These are phyloP conservation scores for Micronycteris hirsuta DNA, from an alignment of 2,113 vertebrate species.

Conservation along the genomic window DNA sequence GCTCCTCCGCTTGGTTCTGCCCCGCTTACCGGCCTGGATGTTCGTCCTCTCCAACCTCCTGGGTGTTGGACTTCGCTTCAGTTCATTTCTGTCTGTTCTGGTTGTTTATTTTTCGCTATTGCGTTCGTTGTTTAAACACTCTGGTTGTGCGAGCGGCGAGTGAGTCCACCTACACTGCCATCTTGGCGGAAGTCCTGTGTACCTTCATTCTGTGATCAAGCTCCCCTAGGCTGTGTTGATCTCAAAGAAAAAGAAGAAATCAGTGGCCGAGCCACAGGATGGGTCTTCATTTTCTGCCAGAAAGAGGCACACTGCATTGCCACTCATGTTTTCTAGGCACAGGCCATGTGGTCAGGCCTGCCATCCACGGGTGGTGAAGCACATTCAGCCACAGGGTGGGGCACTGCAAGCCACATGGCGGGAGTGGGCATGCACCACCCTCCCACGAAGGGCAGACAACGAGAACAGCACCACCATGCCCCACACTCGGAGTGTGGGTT, in stretches of 20 bases:
- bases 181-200: no score
- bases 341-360: not conserved
- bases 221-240: not conserved
- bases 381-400: not conserved
- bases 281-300: not conserved
- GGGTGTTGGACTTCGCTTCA: no score
- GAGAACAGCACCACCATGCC: not conserved
- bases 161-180: no score
- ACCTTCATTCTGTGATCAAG: not conserved
- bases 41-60: no score
- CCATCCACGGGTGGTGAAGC: not conserved
- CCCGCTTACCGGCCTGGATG: no score
- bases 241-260: not conserved
- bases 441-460: not conserved
- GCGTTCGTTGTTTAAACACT: no score
- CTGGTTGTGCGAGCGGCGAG: no score
- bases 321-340: not conserved
- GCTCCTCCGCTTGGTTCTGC: no score
- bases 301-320: not conserved
- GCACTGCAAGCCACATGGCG: not conserved
- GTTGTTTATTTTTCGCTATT: no score
- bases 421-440: fast-evolving
- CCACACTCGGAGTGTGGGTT: not conserved
- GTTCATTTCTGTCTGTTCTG: no score
- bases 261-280: not conserved